These are phyloP conservation scores for Dryadula phaetusa DNA, from an alignment of 2,888 invertebrate species.

Conservation along the genomic window DNA sequence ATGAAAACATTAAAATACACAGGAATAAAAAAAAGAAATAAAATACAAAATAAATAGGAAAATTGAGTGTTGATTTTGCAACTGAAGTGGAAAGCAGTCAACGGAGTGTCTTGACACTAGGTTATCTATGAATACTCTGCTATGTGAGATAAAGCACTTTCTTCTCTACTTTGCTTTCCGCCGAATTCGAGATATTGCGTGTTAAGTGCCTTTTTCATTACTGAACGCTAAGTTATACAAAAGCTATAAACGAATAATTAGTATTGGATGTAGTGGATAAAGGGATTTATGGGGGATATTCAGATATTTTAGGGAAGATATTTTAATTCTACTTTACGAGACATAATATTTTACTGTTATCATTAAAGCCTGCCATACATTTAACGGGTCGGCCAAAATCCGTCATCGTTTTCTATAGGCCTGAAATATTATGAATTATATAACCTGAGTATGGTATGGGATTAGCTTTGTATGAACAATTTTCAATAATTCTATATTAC, in stretches of 20 bases:
- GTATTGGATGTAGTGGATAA: conserved; percentile 23
- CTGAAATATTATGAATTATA: neutral
- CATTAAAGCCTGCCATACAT: conserved; percentile 26
- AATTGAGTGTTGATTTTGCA: too few relatives aligned
- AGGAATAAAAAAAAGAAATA: too few relatives aligned
- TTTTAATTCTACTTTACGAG: conserved; percentile 35
- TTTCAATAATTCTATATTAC: neutral
- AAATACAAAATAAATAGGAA: too few relatives aligned
- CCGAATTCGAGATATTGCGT: too few relatives aligned
- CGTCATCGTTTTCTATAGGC: conserved; percentile 22
- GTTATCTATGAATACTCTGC: too few relatives aligned
- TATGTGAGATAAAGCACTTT: too few relatives aligned
- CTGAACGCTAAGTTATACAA: conserved; percentile 2
- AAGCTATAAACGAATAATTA: neutral
- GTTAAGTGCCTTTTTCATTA: too few relatives aligned
- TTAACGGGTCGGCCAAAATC: conserved; percentile 20
- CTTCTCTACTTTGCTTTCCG: too few relatives aligned
- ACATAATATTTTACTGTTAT: conserved; percentile 34
- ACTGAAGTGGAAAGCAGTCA: too few relatives aligned
- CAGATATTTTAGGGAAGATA: conserved; percentile 35
- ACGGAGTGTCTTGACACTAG: too few relatives aligned
- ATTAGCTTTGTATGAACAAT: conserved; percentile 2
- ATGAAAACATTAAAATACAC: too few relatives aligned
- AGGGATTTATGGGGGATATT: conserved; percentile 20
- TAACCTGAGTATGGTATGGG: neutral